Conservation (phyloP, 1,140 invertebrate species). For the Scylla paramamosain region DNA sequence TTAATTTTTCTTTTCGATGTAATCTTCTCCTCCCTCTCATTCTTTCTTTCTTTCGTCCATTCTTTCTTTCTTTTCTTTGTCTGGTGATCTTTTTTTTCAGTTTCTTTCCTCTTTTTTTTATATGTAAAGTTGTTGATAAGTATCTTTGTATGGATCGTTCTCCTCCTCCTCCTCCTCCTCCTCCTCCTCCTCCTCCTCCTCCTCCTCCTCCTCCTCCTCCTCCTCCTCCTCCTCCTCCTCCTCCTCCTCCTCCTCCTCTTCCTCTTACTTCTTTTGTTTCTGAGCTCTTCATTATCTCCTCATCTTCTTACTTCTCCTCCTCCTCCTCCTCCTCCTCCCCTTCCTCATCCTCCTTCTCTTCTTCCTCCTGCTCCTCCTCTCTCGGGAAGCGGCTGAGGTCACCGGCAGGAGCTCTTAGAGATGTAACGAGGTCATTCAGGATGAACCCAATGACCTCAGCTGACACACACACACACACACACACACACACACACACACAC, state of each 20-base stretch:
- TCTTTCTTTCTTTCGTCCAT: background rate
- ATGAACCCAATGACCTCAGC: background rate
- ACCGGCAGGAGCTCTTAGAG: too few species aligned
- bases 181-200: conserved; percentile 5
- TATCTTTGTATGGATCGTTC: too few species aligned
- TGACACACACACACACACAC: too few species aligned
- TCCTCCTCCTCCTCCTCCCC: background rate
- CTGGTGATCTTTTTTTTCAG: too few species aligned
- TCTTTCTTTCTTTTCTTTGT: conserved; percentile 21
- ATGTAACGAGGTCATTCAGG: too few species aligned
- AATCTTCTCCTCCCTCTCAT: background rate
- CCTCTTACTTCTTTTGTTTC: background rate
- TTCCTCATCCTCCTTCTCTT: background rate
- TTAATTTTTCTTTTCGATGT: too few species aligned
- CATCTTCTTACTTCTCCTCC: background rate
- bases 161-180: background rate
- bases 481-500: too few species aligned
- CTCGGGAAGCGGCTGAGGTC: too few species aligned
- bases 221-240: conserved; percentile 17
- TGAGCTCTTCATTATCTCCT: background rate
- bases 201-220: background rate
- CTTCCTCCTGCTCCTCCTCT: background rate
- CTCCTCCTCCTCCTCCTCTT: background rate
- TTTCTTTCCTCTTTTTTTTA: too few species aligned
- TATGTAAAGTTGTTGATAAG: too few species aligned